Conservation (phyloP, 1,140 invertebrate species). For the Leptinotarsa texana region DNA sequence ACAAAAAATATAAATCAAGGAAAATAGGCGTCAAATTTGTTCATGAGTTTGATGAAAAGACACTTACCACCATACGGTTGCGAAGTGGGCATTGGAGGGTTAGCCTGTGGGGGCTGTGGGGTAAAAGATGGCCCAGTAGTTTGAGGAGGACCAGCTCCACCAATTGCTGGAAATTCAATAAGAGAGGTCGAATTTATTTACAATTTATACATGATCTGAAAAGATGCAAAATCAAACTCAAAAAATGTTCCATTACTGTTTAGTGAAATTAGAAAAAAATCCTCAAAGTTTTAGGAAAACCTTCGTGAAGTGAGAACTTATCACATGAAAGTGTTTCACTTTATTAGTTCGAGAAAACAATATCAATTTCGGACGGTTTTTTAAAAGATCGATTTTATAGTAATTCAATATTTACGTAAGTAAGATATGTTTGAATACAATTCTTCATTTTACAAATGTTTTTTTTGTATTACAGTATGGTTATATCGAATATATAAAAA, state of each 20-base stretch:
- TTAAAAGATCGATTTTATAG: not conserved
- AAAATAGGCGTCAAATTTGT: too few species aligned
- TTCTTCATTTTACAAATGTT: too few species aligned
- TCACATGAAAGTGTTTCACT: not conserved
- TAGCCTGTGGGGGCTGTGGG: conserved; percentile 53
- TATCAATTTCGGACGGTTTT: not conserved
- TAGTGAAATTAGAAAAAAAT: conserved; percentile 29
- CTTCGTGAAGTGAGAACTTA: not conserved
- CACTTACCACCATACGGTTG: conserved; percentile 55
- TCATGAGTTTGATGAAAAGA: too few species aligned
- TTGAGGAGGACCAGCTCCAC: conserved; percentile 50
- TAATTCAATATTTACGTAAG: not conserved
- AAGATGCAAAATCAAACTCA: conserved; percentile 31
- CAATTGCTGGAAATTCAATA: conserved; percentile 50
- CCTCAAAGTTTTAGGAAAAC: conserved; percentile 23
- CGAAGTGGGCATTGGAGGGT: conserved; percentile 50
- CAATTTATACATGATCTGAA: conserved; percentile 33
- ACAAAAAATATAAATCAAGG: too few species aligned
- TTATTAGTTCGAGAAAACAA: not conserved
- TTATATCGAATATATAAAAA: not conserved
- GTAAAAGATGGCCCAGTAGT: conserved; percentile 49
- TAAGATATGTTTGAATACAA: not conserved
- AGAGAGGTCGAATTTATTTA: conserved; percentile 40
- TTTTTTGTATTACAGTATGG: too few species aligned
- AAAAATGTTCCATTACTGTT: conserved; percentile 23